phyloP scores from a whole-genome alignment of 2,888 invertebrate genomes.

The Drosophila conformis region DNA sequence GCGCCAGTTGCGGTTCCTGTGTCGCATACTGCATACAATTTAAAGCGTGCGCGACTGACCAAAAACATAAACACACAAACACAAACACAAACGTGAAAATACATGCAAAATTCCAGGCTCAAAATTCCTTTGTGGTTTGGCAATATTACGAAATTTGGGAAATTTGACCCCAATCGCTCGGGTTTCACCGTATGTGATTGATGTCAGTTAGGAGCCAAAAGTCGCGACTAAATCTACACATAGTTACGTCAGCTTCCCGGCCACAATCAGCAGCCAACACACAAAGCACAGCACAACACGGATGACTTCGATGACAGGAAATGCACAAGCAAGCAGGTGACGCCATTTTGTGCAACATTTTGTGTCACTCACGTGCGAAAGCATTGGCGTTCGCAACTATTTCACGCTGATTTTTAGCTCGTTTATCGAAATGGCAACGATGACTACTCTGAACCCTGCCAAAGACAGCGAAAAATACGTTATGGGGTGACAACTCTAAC shows the following conservation, averaged over 20 bases:
- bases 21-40: conserved; percentile 22
- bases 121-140: conserved; percentile 14
- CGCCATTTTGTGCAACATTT: conserved; percentile 60
- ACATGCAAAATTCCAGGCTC: not conserved
- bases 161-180: conserved; percentile 19
- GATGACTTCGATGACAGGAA: conserved; percentile 50
- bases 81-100: not conserved
- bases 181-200: conserved; percentile 48
- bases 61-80: conserved; percentile 12
- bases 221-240: conserved; percentile 62
- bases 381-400: conserved; percentile 42
- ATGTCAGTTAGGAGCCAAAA: conserved; percentile 64
- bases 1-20: conserved; percentile 40
- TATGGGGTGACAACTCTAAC: conserved; percentile 20
- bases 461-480: conserved; percentile 1
- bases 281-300: conserved; percentile 24
- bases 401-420: conserved; percentile 75
- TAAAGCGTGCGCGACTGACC: conserved; percentile 22
- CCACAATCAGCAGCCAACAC: conserved; percentile 28
- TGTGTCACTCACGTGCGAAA: conserved; percentile 51
- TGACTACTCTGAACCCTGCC: conserved; percentile 2
- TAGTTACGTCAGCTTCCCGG: conserved; percentile 53
- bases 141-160: conserved; percentile 22
- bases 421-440: conserved; percentile 51
- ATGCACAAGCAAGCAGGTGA: conserved; percentile 57